These are phyloP conservation scores for Lacerta viridis DNA, from an alignment of 2,797 vertebrate genomes.

Conservation along the genomic window DNA sequence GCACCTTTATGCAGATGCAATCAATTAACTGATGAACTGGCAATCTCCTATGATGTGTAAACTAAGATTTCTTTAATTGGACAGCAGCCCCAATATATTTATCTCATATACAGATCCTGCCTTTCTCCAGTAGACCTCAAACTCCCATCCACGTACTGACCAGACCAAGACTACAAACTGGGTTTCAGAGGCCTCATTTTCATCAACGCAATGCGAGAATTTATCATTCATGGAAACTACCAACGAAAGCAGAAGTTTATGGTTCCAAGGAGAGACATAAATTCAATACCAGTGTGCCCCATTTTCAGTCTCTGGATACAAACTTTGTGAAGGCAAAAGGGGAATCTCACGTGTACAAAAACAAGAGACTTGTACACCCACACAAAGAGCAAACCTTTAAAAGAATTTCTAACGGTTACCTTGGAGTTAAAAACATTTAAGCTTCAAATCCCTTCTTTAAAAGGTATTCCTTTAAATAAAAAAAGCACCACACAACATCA, in stretches of 20 bases:
- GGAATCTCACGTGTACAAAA: background rate
- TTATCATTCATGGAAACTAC: conserved; percentile 17
- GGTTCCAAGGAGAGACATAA: background rate
- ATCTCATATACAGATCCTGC: background rate
- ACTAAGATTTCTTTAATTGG: background rate
- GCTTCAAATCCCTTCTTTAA: conserved; percentile 2
- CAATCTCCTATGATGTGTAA: background rate
- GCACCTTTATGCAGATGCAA: background rate
- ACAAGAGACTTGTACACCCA: background rate
- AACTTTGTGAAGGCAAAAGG: background rate
- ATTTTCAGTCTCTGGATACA: background rate
- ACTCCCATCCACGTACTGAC: background rate
- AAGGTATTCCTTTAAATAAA: background rate
- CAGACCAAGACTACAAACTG: background rate
- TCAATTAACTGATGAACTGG: background rate
- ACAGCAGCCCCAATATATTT: background rate
- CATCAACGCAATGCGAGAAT: fast-evolving
- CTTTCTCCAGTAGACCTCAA: background rate
- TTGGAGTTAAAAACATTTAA: conserved; percentile 23
- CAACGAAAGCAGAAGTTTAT: background rate
- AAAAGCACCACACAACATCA: background rate
- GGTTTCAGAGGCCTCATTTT: background rate
- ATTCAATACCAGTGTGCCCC: background rate
- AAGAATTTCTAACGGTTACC: background rate
- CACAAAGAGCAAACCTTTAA: background rate